Evolutionary conservation across 2,888 invertebrate genomes (phyloP), one percentile per base, ranked within the genome.

Genomic region (Parnassius glacialis): DNA sequence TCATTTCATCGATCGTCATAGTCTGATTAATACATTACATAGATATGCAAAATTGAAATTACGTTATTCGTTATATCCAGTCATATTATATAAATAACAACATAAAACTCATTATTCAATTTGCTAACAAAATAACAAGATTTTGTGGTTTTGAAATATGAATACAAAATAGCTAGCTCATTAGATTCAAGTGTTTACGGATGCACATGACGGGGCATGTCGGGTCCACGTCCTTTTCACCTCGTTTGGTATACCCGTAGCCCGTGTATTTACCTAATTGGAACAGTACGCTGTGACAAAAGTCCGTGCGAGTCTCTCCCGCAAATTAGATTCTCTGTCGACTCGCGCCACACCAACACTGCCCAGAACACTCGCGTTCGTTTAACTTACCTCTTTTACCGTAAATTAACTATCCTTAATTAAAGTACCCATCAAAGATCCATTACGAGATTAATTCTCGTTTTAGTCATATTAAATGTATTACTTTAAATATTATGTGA

Each of bases 251-350:
- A 9, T 51, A 57, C 50, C 48, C 44, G 54, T 59, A 65, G 43
- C 64, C 53, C 61, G 74, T 83, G 79, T 87, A 87, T 90, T 89
- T 89, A 86, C 84, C 83, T 90, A 90, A 90, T 90, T 90, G 90
- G 81, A 74, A 74, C 80, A 82, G 79, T 81, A 81, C 83, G 65
- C 67, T 67, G 70, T 68, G 85, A 89, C 88, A 88, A 89, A 88
- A 88, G 84, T 85, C 83, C 84, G 78, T 74, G 75, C 68, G 69
- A 71, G 70, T 70, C 70, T 66, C 77, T 78, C 78, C 73, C 72
- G 75, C 75, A 89, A 90, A 90, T 90, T 90, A 87, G 86, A 90
- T 90, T 87, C 77, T 70, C 76, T 62, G 59, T 48, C 58, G 62
- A 62, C 52, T 66, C 67, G 65, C 67, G 68, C 61, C 60, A 56